phyloP scores from a whole-genome alignment of 2,113 vertebrate species.

The Sapayoa aenigma region DNA sequence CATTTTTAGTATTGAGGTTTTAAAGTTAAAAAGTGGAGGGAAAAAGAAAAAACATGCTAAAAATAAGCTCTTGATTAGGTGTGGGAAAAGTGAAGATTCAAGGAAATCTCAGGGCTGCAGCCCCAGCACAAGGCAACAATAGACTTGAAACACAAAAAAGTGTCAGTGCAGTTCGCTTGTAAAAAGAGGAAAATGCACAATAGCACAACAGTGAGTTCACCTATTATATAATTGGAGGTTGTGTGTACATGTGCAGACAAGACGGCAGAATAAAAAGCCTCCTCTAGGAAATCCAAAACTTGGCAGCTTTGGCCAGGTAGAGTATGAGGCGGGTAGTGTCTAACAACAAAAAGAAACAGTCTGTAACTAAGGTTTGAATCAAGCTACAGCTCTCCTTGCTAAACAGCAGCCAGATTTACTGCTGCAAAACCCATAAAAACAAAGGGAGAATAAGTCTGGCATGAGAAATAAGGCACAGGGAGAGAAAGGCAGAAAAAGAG shows the following conservation, averaged over 20 bases:
- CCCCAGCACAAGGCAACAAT: constrained; percentile 73
- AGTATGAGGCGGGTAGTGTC: constrained; percentile 70
- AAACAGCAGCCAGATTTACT: constrained; percentile 72
- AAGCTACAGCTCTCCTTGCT: constrained; percentile 69
- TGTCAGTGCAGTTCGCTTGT: constrained; percentile 71
- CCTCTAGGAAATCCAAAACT: constrained; percentile 79
- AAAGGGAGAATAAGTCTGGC: constrained; percentile 66
- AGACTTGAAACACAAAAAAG: constrained; percentile 70
- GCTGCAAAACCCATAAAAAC: constrained; percentile 68
- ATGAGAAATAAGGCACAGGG: constrained; percentile 54
- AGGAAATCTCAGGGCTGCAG: constrained; percentile 61
- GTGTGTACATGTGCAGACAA: constrained; percentile 80
- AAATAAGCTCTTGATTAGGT: constrained; percentile 69
- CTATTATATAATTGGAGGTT: constrained; percentile 79
- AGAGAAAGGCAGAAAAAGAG: constrained; percentile 29
- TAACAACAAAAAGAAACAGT: constrained; percentile 77
- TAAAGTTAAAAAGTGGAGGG: constrained; percentile 2
- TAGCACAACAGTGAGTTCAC: constrained; percentile 77
- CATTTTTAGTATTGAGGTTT: constrained; percentile 36
- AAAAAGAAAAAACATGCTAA: neutral
- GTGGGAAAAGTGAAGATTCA: constrained; percentile 55
- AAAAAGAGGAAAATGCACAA: constrained; percentile 76
- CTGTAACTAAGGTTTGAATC: constrained; percentile 70
- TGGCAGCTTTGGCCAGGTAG: constrained; percentile 78
- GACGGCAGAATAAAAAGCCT: constrained; percentile 78